These are phyloP conservation scores for Drosophila triauraria DNA, from an alignment of 1,140 invertebrate species.

Conservation along the genomic window DNA sequence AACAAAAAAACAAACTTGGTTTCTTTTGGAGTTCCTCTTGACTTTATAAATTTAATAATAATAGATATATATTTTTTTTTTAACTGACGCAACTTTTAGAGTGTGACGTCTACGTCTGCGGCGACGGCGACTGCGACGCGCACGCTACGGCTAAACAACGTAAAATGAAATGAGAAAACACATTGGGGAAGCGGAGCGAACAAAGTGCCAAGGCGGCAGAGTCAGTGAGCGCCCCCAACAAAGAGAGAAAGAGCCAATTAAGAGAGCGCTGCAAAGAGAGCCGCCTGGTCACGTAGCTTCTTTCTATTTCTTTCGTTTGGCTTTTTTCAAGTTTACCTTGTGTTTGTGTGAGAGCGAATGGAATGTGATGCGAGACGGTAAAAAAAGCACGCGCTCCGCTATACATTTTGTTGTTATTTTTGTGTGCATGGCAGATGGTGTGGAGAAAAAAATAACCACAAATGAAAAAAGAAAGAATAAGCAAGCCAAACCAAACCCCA, in stretches of 20 bases:
- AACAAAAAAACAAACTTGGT: constrained; percentile 36
- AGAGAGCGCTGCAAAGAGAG: constrained; percentile 24
- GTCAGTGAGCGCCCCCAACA: constrained; percentile 7
- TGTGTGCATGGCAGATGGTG: constrained; percentile 49
- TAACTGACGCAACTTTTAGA: constrained; percentile 73
- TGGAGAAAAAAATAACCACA: constrained; percentile 32
- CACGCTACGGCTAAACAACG: constrained; percentile 75
- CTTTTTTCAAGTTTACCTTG: constrained; percentile 20
- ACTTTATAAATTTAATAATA: constrained; percentile 19
- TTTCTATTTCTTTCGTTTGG: constrained; percentile 7
- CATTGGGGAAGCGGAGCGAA: constrained; percentile 47
- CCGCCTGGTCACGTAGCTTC: constrained; percentile 20
- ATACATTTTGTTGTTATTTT: constrained; percentile 40
- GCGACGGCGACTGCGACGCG: constrained; percentile 63
- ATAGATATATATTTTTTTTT: constrained; percentile 24
- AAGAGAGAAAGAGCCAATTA: neutral
- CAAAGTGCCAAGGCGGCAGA: constrained; percentile 52
- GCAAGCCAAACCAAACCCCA: constrained; percentile 36
- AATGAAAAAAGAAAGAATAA: constrained; percentile 30
- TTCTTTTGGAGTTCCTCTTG: constrained; percentile 5
- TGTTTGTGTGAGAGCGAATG: constrained; percentile 25
- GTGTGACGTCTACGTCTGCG: constrained; percentile 70
- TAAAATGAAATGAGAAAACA: constrained; percentile 70
- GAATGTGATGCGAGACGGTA: constrained; percentile 28
- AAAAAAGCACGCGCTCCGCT: constrained; percentile 50